Percentiles rank a stretch among this genome's conserved stretches.
phyloP scores from a whole-genome alignment of 2,113 vertebrate species.

The Paraplagusia blochii region DNA sequence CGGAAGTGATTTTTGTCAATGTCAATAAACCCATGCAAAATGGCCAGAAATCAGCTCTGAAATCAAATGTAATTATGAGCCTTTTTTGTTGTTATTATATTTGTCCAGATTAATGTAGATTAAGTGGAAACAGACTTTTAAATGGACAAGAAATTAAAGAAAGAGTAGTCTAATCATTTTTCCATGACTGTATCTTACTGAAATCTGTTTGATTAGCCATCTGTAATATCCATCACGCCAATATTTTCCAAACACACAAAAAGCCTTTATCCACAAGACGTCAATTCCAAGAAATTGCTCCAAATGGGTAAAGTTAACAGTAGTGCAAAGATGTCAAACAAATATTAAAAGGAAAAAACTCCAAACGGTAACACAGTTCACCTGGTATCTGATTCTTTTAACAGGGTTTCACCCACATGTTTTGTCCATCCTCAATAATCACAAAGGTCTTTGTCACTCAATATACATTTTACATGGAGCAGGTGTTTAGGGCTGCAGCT shows the following conservation, averaged over 20 bases:
- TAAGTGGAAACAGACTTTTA: no score
- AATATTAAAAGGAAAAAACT: slow-evolving; percentile 21
- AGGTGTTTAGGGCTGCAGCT: not conserved
- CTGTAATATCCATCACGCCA: not conserved
- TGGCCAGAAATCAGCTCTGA: no score
- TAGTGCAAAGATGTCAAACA: slow-evolving; percentile 69
- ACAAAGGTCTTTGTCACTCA: slow-evolving; percentile 10
- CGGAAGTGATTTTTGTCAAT: no score
- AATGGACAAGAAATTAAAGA: no score
- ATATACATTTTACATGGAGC: not conserved
- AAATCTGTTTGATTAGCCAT: slow-evolving; percentile 4
- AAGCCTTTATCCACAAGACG: slow-evolving; percentile 40
- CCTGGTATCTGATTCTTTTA: slow-evolving; percentile 1
- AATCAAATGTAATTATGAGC: no score
- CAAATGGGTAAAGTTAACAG: slow-evolving; percentile 74
- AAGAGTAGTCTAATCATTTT: no score
- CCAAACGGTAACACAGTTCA: slow-evolving; percentile 12
- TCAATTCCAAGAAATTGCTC: slow-evolving; percentile 73
- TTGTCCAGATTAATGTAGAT: no score
- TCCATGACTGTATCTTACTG: no score
- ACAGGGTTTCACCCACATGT: slow-evolving; percentile 23
- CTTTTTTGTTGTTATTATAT: no score
- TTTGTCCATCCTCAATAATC: slow-evolving; percentile 6
- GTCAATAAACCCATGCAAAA: no score
- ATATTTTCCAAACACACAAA: not conserved